Evolutionary conservation across 2,888 invertebrate species (phyloP).

Genomic region (Pyrrhia umbra): DNA sequence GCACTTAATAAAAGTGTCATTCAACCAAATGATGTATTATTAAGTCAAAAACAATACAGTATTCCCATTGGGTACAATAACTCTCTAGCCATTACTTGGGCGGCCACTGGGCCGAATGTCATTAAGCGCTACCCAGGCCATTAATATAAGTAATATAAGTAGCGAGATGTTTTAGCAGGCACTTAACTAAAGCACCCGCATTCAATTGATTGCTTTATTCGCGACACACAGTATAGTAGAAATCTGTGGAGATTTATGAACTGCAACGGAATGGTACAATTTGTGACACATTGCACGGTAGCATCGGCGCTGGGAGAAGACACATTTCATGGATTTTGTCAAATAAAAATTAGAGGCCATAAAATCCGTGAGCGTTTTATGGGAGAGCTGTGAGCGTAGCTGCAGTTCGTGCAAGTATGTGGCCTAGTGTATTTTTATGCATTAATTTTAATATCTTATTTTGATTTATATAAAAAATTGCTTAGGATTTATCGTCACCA

Average conservation of each 20-base stretch:
- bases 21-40: not conserved
- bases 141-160: slow-evolving; percentile 74
- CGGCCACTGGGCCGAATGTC: slow-evolving; percentile 75
- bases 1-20: slow-evolving; percentile 27
- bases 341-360: not conserved
- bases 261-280: not conserved
- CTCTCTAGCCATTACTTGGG: slow-evolving; percentile 72
- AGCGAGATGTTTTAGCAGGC: slow-evolving; percentile 71
- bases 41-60: slow-evolving; percentile 40
- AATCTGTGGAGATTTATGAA: slow-evolving; percentile 11
- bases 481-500: no score
- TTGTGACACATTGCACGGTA: not conserved
- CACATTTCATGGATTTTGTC: not conserved
- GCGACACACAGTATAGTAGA: slow-evolving; percentile 48
- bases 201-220: slow-evolving; percentile 74
- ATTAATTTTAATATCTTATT: no score
- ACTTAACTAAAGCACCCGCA: slow-evolving; percentile 71
- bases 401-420: not conserved
- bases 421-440: not conserved
- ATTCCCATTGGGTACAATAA: slow-evolving; percentile 68
- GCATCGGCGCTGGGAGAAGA: not conserved
- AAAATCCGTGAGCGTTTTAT: not conserved
- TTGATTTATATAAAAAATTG: no score
- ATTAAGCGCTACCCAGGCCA: slow-evolving; percentile 70
- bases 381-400: not conserved